A percentile compares a stretch with the other conserved stretches of the same genome.
These are phyloP conservation scores for Parelbella ahira DNA, from an alignment of 2,888 invertebrate species.

Conservation along the genomic window DNA sequence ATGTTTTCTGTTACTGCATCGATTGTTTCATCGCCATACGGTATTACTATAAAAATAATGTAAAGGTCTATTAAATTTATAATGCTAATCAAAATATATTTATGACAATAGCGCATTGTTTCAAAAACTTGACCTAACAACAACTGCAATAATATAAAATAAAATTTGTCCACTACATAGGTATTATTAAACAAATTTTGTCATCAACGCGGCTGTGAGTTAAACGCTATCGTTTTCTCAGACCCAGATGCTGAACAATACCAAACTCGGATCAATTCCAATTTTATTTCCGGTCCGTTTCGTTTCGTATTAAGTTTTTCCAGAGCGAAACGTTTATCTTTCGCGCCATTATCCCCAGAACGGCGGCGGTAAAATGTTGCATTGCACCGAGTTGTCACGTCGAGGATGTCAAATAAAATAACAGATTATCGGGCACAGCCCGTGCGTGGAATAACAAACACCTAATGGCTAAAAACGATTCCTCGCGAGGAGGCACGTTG, in stretches of 20 bases:
- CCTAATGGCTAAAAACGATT: conserved; percentile 46
- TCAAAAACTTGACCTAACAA: no score
- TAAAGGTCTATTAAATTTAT: no score
- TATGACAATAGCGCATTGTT: no score
- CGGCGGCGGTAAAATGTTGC: conserved; percentile 44
- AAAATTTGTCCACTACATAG: no score
- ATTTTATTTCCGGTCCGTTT: conserved; percentile 19
- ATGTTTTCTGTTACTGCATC: background rate
- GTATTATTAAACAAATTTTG: no score
- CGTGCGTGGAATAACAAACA: conserved; percentile 49
- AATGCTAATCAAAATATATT: no score
- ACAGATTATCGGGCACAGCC: conserved; percentile 53
- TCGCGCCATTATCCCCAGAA: conserved; percentile 31
- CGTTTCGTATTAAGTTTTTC: conserved; percentile 25
- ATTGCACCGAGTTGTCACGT: conserved; percentile 45
- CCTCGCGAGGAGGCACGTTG: conserved; percentile 41
- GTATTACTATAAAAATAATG: no score
- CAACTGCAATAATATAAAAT: no score
- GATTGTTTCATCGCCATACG: background rate
- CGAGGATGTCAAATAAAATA: conserved; percentile 55
- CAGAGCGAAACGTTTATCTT: conserved; percentile 32
- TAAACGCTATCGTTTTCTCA: background rate
- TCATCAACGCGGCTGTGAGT: no score
- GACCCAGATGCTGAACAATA: conserved; percentile 4
- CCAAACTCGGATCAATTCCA: conserved; percentile 5